Conservation (phyloP, 2,797 vertebrate species). For the Crenuchus spilurus region DNA sequence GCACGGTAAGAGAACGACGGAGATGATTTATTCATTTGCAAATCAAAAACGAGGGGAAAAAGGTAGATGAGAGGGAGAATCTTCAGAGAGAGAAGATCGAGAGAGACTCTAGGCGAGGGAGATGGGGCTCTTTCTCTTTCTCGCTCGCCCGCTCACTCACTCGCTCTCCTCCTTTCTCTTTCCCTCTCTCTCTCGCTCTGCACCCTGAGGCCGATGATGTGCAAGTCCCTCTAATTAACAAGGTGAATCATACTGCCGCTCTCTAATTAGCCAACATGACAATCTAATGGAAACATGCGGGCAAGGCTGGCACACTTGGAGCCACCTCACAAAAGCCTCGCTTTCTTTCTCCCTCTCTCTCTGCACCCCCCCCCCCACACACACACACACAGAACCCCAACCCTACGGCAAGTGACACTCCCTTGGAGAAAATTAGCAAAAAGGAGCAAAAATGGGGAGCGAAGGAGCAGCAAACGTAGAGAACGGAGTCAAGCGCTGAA, state of each 20-base stretch:
- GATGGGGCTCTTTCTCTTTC: conserved; percentile 84
- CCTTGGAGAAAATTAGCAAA: not conserved
- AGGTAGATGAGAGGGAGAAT: conserved; percentile 97
- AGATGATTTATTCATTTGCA: conserved; percentile 99
- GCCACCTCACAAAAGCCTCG: conserved; percentile 82
- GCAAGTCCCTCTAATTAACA: conserved; percentile 99
- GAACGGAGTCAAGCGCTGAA: not conserved
- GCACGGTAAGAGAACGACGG: conserved; percentile 90
- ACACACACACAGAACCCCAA: not conserved
- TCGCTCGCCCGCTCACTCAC: conserved; percentile 32
- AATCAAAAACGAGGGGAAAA: conserved; percentile 85
- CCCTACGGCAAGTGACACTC: conserved; percentile 13
- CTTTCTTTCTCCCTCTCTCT: conserved; percentile 66
- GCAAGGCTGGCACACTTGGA: conserved; percentile 82
- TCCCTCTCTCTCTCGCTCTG: conserved; percentile 55
- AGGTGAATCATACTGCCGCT: conserved; percentile 98
- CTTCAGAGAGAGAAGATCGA: conserved; percentile 83
- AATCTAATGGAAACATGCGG: conserved; percentile 94
- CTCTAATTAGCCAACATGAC: conserved; percentile 99
- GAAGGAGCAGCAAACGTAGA: not conserved
- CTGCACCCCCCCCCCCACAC: not conserved
- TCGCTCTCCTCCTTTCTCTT: not conserved
- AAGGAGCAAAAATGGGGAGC: not conserved
- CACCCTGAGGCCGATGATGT: conserved; percentile 89
- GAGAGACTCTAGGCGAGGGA: conserved; percentile 89